phyloP scores from a whole-genome alignment of 2,888 invertebrate species.

The Xanthia togata region DNA sequence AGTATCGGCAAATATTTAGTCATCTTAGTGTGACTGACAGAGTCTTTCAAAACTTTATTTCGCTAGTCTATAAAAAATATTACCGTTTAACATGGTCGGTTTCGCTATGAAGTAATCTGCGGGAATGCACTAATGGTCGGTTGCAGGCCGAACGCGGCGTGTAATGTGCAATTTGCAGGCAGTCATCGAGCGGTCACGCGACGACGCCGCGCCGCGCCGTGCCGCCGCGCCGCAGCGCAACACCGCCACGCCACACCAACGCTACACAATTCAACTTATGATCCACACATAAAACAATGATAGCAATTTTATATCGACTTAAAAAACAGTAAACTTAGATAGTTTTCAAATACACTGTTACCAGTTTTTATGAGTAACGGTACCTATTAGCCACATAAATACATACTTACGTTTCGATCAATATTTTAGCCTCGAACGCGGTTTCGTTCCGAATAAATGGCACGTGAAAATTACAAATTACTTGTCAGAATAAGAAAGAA shows the following conservation, averaged over 20 bases:
- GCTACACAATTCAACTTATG: slow-evolving; percentile 22
- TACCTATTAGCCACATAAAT: slow-evolving; percentile 28
- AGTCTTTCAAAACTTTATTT: slow-evolving; percentile 70
- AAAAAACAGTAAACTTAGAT: slow-evolving; percentile 24
- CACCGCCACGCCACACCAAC: slow-evolving; percentile 33
- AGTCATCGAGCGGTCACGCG: slow-evolving; percentile 85
- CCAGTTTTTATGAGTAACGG: slow-evolving; percentile 43
- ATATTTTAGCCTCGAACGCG: slow-evolving; percentile 32
- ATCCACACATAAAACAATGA: slow-evolving; percentile 9
- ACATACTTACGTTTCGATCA: slow-evolving; percentile 31
- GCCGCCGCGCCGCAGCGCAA: slow-evolving; percentile 47
- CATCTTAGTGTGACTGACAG: slow-evolving; percentile 53
- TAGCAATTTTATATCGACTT: slow-evolving; percentile 13
- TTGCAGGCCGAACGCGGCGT: slow-evolving; percentile 83
- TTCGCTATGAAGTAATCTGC: slow-evolving; percentile 87
- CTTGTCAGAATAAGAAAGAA: slow-evolving; percentile 5
- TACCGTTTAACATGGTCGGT: slow-evolving; percentile 84
- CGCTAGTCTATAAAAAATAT: slow-evolving; percentile 78
- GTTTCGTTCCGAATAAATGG: slow-evolving; percentile 23
- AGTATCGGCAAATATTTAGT: slow-evolving; percentile 47
- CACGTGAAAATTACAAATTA: slow-evolving; percentile 22
- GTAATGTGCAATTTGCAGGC: slow-evolving; percentile 88
- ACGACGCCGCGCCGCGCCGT: slow-evolving; percentile 59
- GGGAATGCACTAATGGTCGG: slow-evolving; percentile 88
- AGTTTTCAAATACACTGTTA: slow-evolving; percentile 34